Evolutionary conservation across 2,797 vertebrate species (phyloP), one percentile per base, ranked within the genome.

Genomic region (Trachurus trachurus): DNA sequence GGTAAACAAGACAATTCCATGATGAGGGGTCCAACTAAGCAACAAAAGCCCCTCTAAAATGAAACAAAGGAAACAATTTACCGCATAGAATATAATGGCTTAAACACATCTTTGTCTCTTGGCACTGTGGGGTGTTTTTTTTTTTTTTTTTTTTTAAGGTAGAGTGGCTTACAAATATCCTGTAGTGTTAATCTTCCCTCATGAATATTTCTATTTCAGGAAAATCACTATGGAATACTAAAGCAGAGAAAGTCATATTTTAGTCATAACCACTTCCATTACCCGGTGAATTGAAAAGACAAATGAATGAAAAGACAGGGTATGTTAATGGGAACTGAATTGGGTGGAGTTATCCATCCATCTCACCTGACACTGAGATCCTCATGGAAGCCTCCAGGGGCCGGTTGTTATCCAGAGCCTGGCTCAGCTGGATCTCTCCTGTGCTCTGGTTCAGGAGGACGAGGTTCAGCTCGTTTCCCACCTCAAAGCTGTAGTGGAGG

Each of bases 361-460:
- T 76, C 96, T 96, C 94, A 99, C 98, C 98, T 60, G 97, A 97
- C 71, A 99, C 98, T 0, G 97, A 96, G 88, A 99, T 97, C 71
- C 93, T 97, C 98, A 99, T 98, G 89, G 96, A 86, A 4, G 98
- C 98, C 93, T 99, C 97, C 91, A 99, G 94, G 1, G 98, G 98
- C 66, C 98, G 93, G 92, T 99, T 99, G 95, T 97, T 99, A 91
- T 99, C 97, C 90, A 99, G 94, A 5, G 97, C 96, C 0, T 88
- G 95, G 93, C 97, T 99, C 78, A 99, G 94, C 65, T 96, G 95
- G 86, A 99, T 95, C 73, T 98, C 98, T 8, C 98, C 98, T 0
- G 96, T 99, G 66, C 89, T 97, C 58, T 95, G 94, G 82, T 99
- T 99, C 77, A 99, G 95, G 60, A 99, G 90, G 74, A 99, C 95